Evolutionary conservation across 1,140 invertebrate genomes (phyloP).

Genomic region (Drosophila tani): DNA sequence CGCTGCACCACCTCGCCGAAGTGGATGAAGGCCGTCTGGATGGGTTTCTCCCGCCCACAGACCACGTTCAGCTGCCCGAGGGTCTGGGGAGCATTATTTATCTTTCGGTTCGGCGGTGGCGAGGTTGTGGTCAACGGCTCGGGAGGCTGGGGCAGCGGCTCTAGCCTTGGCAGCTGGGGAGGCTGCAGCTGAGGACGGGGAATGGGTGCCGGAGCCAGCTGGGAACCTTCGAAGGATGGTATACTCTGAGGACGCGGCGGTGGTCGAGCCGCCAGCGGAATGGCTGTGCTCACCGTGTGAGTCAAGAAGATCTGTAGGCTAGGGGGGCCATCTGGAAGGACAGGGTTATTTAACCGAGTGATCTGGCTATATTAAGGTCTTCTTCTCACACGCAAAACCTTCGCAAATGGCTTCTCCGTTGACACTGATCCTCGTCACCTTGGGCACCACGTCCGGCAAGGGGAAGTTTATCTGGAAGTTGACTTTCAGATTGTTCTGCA

Average conservation of each 20-base stretch:
- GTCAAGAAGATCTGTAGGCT: conserved; percentile 44
- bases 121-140: neutral
- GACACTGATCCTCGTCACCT: conserved; percentile 56
- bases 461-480: conserved; percentile 73
- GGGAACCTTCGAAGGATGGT: neutral
- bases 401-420: conserved; percentile 54
- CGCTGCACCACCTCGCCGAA: conserved; percentile 6
- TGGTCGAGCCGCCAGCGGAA: conserved; percentile 7
- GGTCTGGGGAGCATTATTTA: conserved; percentile 1
- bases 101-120: neutral
- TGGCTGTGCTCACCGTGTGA: conserved; percentile 28
- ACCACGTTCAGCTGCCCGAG: neutral
- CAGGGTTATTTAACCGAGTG: neutral
- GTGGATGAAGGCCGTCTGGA: conserved; percentile 6
- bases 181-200: neutral
- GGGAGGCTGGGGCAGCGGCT: neutral
- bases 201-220: neutral
- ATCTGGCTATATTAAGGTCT: neutral
- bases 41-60: conserved; percentile 1
- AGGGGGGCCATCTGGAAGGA: conserved; percentile 1
- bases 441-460: conserved; percentile 59
- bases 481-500: conserved; percentile 50
- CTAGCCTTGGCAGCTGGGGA: neutral
- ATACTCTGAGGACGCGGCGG: neutral
- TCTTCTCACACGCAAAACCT: conserved; percentile 50